phyloP scores from a whole-genome alignment of 2,888 invertebrate species.

The Hirtodrosophila histrioides region DNA sequence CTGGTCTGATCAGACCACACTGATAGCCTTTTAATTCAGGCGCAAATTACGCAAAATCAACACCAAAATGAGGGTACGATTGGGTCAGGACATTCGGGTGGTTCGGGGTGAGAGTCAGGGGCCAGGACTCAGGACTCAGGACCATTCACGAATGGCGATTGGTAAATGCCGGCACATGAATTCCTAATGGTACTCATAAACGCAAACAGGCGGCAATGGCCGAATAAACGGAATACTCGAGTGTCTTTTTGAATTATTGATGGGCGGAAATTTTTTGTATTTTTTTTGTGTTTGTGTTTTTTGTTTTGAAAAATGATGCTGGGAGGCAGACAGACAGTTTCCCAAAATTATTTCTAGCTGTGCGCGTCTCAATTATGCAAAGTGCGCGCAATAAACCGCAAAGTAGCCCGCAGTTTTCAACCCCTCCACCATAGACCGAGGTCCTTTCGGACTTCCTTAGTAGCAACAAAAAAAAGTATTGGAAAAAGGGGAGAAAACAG shows the following conservation, averaged over 20 bases:
- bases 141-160: constrained; percentile 49
- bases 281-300: constrained; percentile 8
- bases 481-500: constrained; percentile 8
- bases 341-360: constrained; percentile 61
- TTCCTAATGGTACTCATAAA: constrained; percentile 56
- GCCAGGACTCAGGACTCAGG: neutral
- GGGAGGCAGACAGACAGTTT: constrained; percentile 22
- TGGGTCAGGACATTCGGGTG: neutral
- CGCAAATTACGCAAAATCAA: constrained; percentile 77
- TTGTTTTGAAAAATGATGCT: constrained; percentile 44
- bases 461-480: constrained; percentile 6
- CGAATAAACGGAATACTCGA: constrained; percentile 68
- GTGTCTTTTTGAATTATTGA: constrained; percentile 76
- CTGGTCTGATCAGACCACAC: constrained; percentile 33
- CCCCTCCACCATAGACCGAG: too few species aligned
- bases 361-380: constrained; percentile 73
- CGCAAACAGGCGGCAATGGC: constrained; percentile 20
- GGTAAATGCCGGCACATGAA: constrained; percentile 66
- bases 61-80: constrained; percentile 41
- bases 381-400: constrained; percentile 77
- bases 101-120: too few species aligned
- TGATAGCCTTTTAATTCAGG: constrained; percentile 76
- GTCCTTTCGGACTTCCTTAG: neutral
- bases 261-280: constrained; percentile 43
- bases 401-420: constrained; percentile 52